These are phyloP conservation scores for Aquatica leii DNA, from an alignment of 2,888 invertebrate genomes.

Conservation along the genomic window DNA sequence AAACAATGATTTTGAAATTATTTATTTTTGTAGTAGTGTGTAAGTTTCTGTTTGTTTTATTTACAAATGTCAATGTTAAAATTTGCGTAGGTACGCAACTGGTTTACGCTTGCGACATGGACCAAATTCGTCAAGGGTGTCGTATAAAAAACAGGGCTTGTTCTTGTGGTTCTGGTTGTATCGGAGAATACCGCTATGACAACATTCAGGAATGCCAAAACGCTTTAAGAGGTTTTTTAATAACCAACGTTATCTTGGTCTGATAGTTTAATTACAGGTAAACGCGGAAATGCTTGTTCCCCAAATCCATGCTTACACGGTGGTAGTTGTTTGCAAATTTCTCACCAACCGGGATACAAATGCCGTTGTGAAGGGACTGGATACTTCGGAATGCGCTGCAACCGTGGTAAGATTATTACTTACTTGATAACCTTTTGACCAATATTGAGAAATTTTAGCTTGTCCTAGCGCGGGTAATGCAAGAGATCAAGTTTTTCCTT, in stretches of 20 bases:
- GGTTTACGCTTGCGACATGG: constrained; percentile 63
- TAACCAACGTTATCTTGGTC: no score
- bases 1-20: not conserved
- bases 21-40: not conserved
- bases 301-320: constrained; percentile 72
- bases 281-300: constrained; percentile 70
- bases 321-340: constrained; percentile 73
- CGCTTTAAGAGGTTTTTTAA: constrained; percentile 67
- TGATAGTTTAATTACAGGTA: no score
- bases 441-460: constrained; percentile 66
- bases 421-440: constrained; percentile 8
- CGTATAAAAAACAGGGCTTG: constrained; percentile 69
- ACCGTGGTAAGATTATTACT: constrained; percentile 65
- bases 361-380: constrained; percentile 80
- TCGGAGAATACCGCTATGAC: constrained; percentile 70
- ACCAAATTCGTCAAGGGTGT: constrained; percentile 70
- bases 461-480: constrained; percentile 64
- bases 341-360: constrained; percentile 70
- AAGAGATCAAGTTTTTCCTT: constrained; percentile 64
- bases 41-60: not conserved
- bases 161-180: constrained; percentile 73
- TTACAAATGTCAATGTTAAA: constrained; percentile 5
- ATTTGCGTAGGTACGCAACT: constrained; percentile 23
- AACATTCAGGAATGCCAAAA: constrained; percentile 68
- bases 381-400: constrained; percentile 74